Evolutionary conservation across 2,888 invertebrate species (phyloP).

Genomic region (Drosophila limbata): DNA sequence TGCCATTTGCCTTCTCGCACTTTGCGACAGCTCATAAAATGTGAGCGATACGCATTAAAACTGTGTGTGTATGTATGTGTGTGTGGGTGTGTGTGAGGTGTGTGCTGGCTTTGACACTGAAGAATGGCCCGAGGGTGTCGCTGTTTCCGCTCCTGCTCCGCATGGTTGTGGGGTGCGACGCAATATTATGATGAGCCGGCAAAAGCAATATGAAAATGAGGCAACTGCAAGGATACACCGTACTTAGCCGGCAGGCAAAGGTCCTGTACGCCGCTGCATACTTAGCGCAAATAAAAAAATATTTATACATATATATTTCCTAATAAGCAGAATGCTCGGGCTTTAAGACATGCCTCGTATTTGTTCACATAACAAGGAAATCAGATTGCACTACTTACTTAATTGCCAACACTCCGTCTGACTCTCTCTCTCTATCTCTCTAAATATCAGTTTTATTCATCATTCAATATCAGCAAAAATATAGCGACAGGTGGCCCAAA

Average conservation of each 20-base stretch:
- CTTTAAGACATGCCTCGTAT: constrained; percentile 11
- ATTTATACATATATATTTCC: constrained; percentile 28
- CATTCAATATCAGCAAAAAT: constrained; percentile 3
- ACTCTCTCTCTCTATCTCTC: constrained; percentile 14
- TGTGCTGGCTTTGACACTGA: constrained; percentile 74
- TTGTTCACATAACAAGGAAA: constrained; percentile 61
- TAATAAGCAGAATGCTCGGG: constrained; percentile 68
- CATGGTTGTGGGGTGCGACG: constrained; percentile 34
- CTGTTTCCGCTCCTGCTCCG: constrained; percentile 18
- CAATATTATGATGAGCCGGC: constrained; percentile 72
- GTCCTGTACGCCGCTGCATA: constrained; percentile 31
- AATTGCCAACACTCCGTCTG: constrained; percentile 67
- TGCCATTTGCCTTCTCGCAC: constrained; percentile 62
- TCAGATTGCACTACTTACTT: constrained; percentile 65
- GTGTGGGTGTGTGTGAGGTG: constrained; percentile 19
- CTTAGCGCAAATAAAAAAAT: constrained; percentile 43
- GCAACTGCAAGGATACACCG: constrained; percentile 40
- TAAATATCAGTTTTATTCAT: constrained; percentile 61
- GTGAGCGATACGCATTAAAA: constrained; percentile 80
- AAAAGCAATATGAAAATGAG: constrained; percentile 77
- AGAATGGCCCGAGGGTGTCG: constrained; percentile 69
- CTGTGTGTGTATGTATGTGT: constrained; percentile 39
- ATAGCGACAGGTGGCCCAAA: constrained; percentile 48
- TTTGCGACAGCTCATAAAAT: constrained; percentile 81
- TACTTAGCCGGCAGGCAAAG: constrained; percentile 43